Percentiles rank a stretch among this genome's conserved stretches.
phyloP scores from a whole-genome alignment of 30 jellyfish, hydroid and myxozoan species.

The Pseudorhiza aurosa region DNA sequence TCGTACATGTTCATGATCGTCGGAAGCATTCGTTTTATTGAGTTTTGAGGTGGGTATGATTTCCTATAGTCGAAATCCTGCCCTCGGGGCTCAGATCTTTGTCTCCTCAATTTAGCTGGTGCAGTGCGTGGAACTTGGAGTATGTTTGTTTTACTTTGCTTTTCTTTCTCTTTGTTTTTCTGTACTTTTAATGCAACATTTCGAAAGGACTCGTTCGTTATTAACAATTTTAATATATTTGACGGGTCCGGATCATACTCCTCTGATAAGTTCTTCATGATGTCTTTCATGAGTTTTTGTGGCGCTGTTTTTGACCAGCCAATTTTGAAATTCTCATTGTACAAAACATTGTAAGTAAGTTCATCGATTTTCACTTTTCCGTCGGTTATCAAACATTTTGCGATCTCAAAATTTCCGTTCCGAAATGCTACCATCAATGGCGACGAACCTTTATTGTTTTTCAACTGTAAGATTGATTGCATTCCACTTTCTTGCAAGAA shows the following conservation, averaged over 20 bases:
- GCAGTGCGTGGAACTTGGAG: slow-evolving; percentile 40
- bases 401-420: slow-evolving; percentile 51
- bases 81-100: neutral
- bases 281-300: slow-evolving; percentile 29
- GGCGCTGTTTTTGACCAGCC: slow-evolving; percentile 41
- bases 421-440: slow-evolving; percentile 62
- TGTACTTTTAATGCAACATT: slow-evolving; percentile 34
- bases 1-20: slow-evolving; percentile 68
- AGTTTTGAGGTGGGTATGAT: slow-evolving; percentile 19
- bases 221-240: slow-evolving; percentile 22
- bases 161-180: slow-evolving; percentile 6
- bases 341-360: slow-evolving; percentile 22
- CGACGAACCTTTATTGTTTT: slow-evolving; percentile 18
- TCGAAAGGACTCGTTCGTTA: slow-evolving; percentile 61
- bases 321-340: slow-evolving; percentile 11
- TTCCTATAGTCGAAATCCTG: neutral
- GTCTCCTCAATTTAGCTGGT: neutral
- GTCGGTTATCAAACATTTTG: slow-evolving; percentile 31
- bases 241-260: slow-evolving; percentile 56
- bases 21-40: slow-evolving; percentile 69
- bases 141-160: neutral
- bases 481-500: slow-evolving; percentile 6
- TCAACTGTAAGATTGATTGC: slow-evolving; percentile 26
- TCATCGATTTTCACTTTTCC: slow-evolving; percentile 53
- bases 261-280: slow-evolving; percentile 18